Percentiles rank a stretch among this genome's conserved stretches.
Evolutionary conservation across 2,797 vertebrate species (phyloP).

Genomic region (Sebastolobus altivelis): DNA sequence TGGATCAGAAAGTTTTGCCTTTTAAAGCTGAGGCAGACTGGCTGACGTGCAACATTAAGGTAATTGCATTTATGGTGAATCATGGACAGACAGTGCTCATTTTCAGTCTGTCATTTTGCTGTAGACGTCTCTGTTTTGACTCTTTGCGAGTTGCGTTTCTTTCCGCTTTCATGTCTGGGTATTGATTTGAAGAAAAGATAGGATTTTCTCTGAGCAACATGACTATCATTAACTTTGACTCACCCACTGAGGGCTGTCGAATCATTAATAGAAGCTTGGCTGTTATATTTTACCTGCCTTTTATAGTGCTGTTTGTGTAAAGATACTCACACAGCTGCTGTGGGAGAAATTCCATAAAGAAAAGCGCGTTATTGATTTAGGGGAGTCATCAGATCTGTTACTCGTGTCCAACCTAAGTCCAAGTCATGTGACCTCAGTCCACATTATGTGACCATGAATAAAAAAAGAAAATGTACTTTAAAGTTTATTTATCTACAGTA

Average conservation of each 20-base stretch:
- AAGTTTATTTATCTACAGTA: neutral
- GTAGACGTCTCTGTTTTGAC: neutral
- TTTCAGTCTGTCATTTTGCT: neutral
- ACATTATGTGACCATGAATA: slow-evolving; percentile 11
- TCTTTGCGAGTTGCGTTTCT: neutral
- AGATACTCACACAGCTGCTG: neutral
- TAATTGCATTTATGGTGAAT: slow-evolving; percentile 13
- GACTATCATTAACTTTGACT: slow-evolving; percentile 28
- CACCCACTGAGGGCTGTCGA: neutral
- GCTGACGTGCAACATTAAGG: neutral
- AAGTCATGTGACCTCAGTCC: slow-evolving; percentile 22
- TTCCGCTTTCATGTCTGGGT: neutral
- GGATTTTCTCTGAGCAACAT: neutral
- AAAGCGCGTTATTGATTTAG: slow-evolving; percentile 19
- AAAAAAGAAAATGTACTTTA: slow-evolving; percentile 6
- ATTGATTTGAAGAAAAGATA: neutral
- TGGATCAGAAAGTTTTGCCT: neutral
- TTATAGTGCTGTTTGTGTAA: neutral
- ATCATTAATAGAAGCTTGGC: slow-evolving; percentile 9
- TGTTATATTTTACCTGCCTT: neutral
- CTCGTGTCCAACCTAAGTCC: slow-evolving; percentile 13
- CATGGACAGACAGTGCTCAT: neutral
- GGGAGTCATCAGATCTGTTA: slow-evolving; percentile 4
- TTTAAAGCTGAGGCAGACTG: neutral
- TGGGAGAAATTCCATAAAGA: neutral